These are phyloP conservation scores for Cynopterus brachyotis DNA, from an alignment of 2,113 vertebrate species.

Conservation along the genomic window DNA sequence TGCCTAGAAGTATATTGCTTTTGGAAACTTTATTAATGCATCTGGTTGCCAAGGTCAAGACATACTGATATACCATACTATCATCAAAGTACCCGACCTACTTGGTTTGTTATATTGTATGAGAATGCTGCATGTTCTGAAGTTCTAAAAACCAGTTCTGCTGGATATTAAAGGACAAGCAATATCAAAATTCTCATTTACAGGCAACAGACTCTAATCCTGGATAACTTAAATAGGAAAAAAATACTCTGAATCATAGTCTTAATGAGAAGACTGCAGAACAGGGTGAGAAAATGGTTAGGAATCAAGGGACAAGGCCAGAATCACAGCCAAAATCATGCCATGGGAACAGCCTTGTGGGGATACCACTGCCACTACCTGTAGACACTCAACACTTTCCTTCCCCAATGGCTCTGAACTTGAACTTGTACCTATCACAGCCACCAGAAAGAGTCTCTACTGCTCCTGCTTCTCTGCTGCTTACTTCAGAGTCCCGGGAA, in stretches of 20 bases:
- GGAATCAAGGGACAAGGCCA: not conserved
- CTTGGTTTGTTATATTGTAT: not conserved
- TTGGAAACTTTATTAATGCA: not conserved
- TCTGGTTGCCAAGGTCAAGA: not conserved
- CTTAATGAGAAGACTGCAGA: not conserved
- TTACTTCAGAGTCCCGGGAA: not conserved
- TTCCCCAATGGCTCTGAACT: not conserved
- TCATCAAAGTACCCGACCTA: not conserved
- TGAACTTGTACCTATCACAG: not conserved
- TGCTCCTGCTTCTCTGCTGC: not conserved
- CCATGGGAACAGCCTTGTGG: not conserved
- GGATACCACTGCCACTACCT: not conserved
- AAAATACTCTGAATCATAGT: not conserved
- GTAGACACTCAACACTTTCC: not conserved
- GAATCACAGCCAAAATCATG: not conserved
- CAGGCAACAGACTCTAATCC: not conserved
- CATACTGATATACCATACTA: not conserved
- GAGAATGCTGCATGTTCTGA: not conserved
- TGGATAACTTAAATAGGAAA: not conserved
- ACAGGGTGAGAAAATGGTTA: not conserved
- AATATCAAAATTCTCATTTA: not conserved
- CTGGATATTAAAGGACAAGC: not conserved
- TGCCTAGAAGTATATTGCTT: not conserved
- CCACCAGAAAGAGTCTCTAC: not conserved
- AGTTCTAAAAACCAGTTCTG: not conserved